Evolutionary conservation across 2,888 invertebrate genomes (phyloP).

Genomic region (Eupithecia insigniata): DNA sequence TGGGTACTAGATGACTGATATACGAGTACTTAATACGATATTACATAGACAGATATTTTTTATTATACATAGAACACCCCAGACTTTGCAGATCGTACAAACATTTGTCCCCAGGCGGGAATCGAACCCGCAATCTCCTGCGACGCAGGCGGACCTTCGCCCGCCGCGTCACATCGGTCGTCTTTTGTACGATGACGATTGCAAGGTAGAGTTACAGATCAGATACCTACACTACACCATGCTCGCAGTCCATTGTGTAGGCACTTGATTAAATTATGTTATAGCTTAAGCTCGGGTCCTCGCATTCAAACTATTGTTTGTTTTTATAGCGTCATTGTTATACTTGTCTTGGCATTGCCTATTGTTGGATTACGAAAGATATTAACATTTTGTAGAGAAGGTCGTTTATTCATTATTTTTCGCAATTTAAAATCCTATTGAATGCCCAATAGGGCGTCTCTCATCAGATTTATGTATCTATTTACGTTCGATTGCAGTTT

Average conservation of each 20-base stretch:
- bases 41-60: no score
- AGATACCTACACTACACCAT: no score
- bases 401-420: conserved; percentile 34
- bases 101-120: no score
- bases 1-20: no score
- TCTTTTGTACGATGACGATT: no score
- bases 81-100: no score
- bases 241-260: not conserved
- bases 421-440: conserved; percentile 18
- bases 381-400: conserved; percentile 38
- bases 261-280: not conserved
- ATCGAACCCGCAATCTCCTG: no score
- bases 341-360: conserved; percentile 11
- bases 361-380: conserved; percentile 32
- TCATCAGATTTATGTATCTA: conserved; percentile 1
- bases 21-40: no score
- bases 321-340: conserved; percentile 22
- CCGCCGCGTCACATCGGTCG: no score
- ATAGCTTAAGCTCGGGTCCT: not conserved
- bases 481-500: not conserved
- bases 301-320: conserved; percentile 18
- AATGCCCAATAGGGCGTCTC: not conserved
- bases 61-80: no score
- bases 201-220: not conserved
- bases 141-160: no score